Evolutionary conservation across 2,888 invertebrate species (phyloP), one percentile per base, ranked within the genome.

Genomic region (Ellobium chinense): DNA sequence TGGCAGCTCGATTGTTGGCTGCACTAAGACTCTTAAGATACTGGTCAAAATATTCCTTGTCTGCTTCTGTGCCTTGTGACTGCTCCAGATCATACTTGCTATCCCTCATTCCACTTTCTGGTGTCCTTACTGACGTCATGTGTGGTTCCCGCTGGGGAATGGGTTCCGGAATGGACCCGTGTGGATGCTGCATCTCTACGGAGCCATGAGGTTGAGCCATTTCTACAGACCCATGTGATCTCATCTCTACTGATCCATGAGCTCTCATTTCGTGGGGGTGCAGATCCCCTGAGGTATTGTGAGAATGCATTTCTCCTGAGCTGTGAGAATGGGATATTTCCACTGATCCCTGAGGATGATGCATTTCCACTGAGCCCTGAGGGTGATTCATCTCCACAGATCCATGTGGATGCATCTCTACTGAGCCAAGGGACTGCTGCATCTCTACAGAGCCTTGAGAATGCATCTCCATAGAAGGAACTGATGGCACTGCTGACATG

Each of bases 31-130:
- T 88, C 80, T 89, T 89, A 78, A 91, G 87, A 82, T 91, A 91
- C 82, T 90, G 88, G 29, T 90, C 90, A 60, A 90, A 87, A 84
- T 89, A 89, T 70, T 90, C 90, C 72, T 89, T 89, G 80, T 89
- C 89, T 34, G 87, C 88, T 39, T 88, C 89, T 46, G 89, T 87
- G 82, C 88, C 86, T n/a, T 84, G 85, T 21, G 76, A 65, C 37
- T 74, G 77, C 18, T 78, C 81, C 12, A 66, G 58, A 3, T 78
- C 70, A 63, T 70, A 72, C 56, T 72, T 75, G 46, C 27, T 58
- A 21, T 68, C 76, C 56, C 80, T 81, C 46, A 62, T 66, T 29
- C 46, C 54, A 70, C 62, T 62, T 2, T 75, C 78, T 54, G 81
- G 72, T 56, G 78, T 70, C 36, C 62, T 54, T 9, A 78, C 76